Evolutionary conservation across 1,140 invertebrate genomes (phyloP), one percentile per base, ranked within the genome.

Genomic region (Drosophila melanica): DNA sequence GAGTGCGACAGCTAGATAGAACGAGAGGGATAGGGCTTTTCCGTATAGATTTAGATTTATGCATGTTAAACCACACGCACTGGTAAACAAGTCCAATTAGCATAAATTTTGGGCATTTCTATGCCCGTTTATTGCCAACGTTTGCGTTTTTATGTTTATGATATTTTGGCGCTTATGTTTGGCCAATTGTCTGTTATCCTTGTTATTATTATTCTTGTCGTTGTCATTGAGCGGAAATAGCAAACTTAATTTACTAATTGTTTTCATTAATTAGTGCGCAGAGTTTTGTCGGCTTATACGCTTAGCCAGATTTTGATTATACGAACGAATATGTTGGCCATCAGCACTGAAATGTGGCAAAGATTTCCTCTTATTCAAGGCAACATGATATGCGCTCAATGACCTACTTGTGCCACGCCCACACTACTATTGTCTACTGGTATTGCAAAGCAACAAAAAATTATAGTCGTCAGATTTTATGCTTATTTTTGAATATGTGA

Each of bases 121-220:
- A 77, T 82, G 77, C 35, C 58, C 77, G 68, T 89, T 87, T 90
- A 87, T 87, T 87, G 84, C 63, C 63, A 84, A 75, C 84, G 85
- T 89, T 87, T 89, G 79, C 84, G 72, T 89, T 87, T 87, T 87
- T 79, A 82, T 87, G 76, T 82, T 82, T 82, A 89, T 89, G 75
- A 64, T 89, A 87, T 79, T 79, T 76, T 59, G 41, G 51, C 37
- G 48, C 69, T 37, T 69, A 74, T 70, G 53, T 54, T 62, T 55
- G 50, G 63, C 47, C 69, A 66, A 66, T 72, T 60, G 48, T 62
- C 39, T 69, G 47, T n/a, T 44, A 35, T n/a, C 16, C 58, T 37
- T 77, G 42, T 69, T 74, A 37, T 67, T 60, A 23, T 59, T 39
- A 50, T 16, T 54, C 20, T 37, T 50, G 39, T 51, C 14, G 47